These are phyloP conservation scores for Sanderia malayensis DNA, from an alignment of 30 jellyfish, hydroid and myxozoan species.

Conservation along the genomic window DNA sequence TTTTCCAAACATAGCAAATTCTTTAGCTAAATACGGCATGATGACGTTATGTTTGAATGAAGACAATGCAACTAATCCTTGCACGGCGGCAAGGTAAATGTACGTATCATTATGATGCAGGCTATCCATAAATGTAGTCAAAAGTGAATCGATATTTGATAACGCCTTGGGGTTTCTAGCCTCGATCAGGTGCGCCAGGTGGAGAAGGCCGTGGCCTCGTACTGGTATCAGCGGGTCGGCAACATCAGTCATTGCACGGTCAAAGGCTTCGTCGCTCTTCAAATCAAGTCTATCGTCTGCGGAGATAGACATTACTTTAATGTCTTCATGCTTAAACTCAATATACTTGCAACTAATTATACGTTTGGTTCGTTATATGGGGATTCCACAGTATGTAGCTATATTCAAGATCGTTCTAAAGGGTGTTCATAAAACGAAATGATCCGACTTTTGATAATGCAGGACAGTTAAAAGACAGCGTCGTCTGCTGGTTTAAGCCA, in stretches of 20 bases:
- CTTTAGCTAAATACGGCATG: slow-evolving; percentile 69
- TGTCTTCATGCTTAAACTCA: too few species aligned
- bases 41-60: slow-evolving; percentile 35
- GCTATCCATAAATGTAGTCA: slow-evolving; percentile 52
- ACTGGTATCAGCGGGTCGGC: slow-evolving; percentile 74
- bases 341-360: too few species aligned
- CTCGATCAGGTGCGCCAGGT: slow-evolving; percentile 47
- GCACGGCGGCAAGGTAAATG: slow-evolving; percentile 74
- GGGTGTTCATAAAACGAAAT: too few species aligned
- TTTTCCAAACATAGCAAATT: slow-evolving; percentile 46
- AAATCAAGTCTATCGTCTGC: slow-evolving; percentile 3
- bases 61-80: slow-evolving; percentile 60
- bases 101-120: slow-evolving; percentile 72
- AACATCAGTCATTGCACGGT: slow-evolving; percentile 60
- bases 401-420: too few species aligned
- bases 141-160: slow-evolving; percentile 31
- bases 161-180: slow-evolving; percentile 51
- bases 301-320: too few species aligned
- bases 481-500: too few species aligned
- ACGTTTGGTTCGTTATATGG: too few species aligned
- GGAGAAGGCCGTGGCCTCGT: slow-evolving; percentile 84
- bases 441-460: too few species aligned
- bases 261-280: slow-evolving; percentile 29
- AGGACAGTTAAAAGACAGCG: too few species aligned
- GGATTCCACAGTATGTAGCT: too few species aligned